These are phyloP conservation scores for Ectropis crepuscularia DNA, from an alignment of 2,888 invertebrate species.

Conservation along the genomic window DNA sequence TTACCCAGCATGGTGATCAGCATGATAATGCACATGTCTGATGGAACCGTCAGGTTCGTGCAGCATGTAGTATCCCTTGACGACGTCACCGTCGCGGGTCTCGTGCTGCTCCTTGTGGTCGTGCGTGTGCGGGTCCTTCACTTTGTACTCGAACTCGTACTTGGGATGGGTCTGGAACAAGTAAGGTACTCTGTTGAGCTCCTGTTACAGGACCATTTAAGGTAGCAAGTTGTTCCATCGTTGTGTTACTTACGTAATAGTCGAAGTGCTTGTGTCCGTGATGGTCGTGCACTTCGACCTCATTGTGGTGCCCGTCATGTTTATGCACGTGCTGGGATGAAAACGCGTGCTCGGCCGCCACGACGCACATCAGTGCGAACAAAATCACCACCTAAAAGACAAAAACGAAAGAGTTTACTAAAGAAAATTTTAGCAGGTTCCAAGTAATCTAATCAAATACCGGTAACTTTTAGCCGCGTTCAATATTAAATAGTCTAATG, in stretches of 20 bases:
- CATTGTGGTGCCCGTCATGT: slow-evolving; percentile 50
- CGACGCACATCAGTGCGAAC: slow-evolving; percentile 39
- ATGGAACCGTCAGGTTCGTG: slow-evolving; percentile 72
- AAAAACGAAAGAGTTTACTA: background rate
- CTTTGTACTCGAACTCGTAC: slow-evolving; percentile 62
- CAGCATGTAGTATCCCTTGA: slow-evolving; percentile 63
- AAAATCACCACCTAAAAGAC: slow-evolving; percentile 35
- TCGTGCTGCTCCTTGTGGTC: slow-evolving; percentile 78
- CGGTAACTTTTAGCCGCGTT: too few relatives aligned
- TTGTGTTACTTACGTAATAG: slow-evolving; percentile 19
- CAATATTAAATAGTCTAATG: too few relatives aligned
- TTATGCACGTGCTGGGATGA: slow-evolving; percentile 53
- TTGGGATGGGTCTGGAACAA: slow-evolving; percentile 60
- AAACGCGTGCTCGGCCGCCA: slow-evolving; percentile 44
- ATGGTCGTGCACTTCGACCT: slow-evolving; percentile 31
- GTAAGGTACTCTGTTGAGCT: background rate
- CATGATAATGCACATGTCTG: slow-evolving; percentile 72
- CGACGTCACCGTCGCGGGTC: slow-evolving; percentile 68
- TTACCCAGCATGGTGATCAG: slow-evolving; percentile 78
- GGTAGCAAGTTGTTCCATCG: background rate
- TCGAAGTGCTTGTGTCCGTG: slow-evolving; percentile 29
- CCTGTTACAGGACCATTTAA: background rate
- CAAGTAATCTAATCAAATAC: too few relatives aligned
- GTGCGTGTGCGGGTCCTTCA: slow-evolving; percentile 76
- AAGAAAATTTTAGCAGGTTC: too few relatives aligned